phyloP scores from a whole-genome alignment of 1,140 invertebrate genomes.

The Stegodyphus dumicola region DNA sequence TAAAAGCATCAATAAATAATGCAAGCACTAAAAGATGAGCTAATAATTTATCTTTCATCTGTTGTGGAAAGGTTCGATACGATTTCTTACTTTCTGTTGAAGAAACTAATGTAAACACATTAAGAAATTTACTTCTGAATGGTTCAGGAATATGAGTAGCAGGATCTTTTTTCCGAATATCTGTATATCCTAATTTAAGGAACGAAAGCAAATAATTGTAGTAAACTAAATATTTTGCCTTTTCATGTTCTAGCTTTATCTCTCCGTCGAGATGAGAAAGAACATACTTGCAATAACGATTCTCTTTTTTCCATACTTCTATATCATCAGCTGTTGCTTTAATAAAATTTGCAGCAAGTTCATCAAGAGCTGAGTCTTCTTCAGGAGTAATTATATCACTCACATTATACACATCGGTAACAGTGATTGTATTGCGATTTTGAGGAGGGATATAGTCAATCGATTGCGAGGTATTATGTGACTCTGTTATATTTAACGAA shows the following conservation, averaged over 20 bases:
- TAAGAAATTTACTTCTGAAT: neutral
- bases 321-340: neutral
- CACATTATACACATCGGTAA: conserved; percentile 14
- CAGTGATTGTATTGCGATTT: neutral
- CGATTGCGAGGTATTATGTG: too few relatives aligned
- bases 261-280: neutral
- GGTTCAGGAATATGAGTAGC: conserved; percentile 13
- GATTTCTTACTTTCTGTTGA: neutral
- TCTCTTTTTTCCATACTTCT: neutral
- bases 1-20: conserved; percentile 21
- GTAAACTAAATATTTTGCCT: conserved; percentile 8
- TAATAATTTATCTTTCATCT: conserved; percentile 20
- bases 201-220: conserved; percentile 15
- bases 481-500: too few relatives aligned
- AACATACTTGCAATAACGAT: conserved; percentile 13
- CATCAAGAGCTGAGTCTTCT: neutral
- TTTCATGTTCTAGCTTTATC: neutral
- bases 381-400: conserved; percentile 14
- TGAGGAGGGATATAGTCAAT: conserved; percentile 24
- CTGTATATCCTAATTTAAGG: neutral
- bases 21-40: conserved; percentile 23
- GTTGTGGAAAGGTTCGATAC: neutral
- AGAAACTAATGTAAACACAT: neutral
- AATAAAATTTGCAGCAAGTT: neutral
- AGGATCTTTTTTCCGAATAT: conserved; percentile 14